Evolutionary conservation across 2,113 vertebrate species (phyloP).

Genomic region (Cephalopterus ornatus): DNA sequence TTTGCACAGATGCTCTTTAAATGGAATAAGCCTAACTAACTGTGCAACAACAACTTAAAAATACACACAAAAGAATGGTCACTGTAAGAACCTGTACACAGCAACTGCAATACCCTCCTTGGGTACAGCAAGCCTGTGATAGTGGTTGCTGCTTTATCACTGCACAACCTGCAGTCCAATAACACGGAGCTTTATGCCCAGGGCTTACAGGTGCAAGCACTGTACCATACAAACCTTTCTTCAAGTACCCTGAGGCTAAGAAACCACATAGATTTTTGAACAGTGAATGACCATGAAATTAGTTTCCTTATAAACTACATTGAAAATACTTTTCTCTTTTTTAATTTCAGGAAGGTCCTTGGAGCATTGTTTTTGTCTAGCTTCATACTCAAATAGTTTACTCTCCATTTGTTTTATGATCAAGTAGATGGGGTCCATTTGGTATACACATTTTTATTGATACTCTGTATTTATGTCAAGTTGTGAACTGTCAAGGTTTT

Average conservation of each 20-base stretch:
- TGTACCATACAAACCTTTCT: not conserved
- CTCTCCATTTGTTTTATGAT: slow-evolving; percentile 25
- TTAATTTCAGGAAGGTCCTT: not conserved
- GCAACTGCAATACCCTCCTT: not conserved
- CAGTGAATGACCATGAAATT: slow-evolving; percentile 1
- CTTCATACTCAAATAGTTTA: not conserved
- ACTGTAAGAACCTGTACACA: not conserved
- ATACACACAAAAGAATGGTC: not conserved
- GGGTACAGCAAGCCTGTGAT: not conserved
- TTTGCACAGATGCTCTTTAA: not conserved
- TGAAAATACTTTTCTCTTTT: not conserved
- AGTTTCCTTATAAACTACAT: not conserved
- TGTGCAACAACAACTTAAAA: not conserved
- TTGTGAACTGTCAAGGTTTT: slow-evolving; percentile 15
- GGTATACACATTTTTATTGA: slow-evolving; percentile 20
- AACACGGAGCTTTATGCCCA: not conserved
- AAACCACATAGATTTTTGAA: not conserved
- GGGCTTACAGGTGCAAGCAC: slow-evolving; percentile 31
- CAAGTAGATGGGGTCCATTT: slow-evolving; percentile 24
- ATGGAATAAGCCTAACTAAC: not conserved
- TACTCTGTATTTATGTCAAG: slow-evolving; percentile 23
- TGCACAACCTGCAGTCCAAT: not conserved
- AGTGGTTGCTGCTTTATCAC: not conserved
- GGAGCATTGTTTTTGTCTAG: not conserved
- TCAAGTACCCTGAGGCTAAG: not conserved